A percentile compares a stretch with the other conserved stretches of the same genome.
Conservation (phyloP, 2,888 invertebrate species). For the Archips crataeganus region DNA sequence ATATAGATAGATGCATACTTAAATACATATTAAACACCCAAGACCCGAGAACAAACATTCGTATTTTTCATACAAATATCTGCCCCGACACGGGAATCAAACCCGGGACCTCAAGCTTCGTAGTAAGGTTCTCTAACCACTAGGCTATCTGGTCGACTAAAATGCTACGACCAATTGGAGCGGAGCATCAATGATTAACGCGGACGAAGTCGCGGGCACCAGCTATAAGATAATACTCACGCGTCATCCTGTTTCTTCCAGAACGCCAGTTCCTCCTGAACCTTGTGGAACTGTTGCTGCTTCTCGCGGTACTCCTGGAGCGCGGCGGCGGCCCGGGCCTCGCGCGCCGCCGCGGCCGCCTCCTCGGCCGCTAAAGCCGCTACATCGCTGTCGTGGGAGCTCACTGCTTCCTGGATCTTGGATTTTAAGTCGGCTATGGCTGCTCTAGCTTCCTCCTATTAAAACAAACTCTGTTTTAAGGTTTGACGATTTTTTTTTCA, state of each 20-base stretch:
- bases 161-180: too few relatives aligned
- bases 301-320: conserved; percentile 39
- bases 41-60: too few relatives aligned
- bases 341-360: conserved; percentile 51
- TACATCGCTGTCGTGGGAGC: conserved; percentile 29
- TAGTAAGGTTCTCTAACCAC: too few relatives aligned
- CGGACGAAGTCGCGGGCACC: too few relatives aligned
- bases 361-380: conserved; percentile 52
- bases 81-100: too few relatives aligned
- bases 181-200: too few relatives aligned
- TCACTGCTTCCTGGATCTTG: conserved; percentile 52
- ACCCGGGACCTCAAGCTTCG: too few relatives aligned
- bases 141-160: too few relatives aligned
- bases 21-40: too few relatives aligned
- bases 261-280: conserved; percentile 53
- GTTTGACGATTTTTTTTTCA: too few relatives aligned
- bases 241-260: conserved; percentile 63
- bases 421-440: conserved; percentile 61
- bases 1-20: too few relatives aligned
- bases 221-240: conserved; percentile 55
- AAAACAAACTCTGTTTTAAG: neutral
- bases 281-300: conserved; percentile 47
- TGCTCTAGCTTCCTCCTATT: conserved; percentile 64
- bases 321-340: conserved; percentile 44
- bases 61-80: too few relatives aligned